Percentiles rank a stretch among this genome's conserved stretches.
phyloP scores from a whole-genome alignment of 1,140 invertebrate genomes.

The Marisa cornuarietis region DNA sequence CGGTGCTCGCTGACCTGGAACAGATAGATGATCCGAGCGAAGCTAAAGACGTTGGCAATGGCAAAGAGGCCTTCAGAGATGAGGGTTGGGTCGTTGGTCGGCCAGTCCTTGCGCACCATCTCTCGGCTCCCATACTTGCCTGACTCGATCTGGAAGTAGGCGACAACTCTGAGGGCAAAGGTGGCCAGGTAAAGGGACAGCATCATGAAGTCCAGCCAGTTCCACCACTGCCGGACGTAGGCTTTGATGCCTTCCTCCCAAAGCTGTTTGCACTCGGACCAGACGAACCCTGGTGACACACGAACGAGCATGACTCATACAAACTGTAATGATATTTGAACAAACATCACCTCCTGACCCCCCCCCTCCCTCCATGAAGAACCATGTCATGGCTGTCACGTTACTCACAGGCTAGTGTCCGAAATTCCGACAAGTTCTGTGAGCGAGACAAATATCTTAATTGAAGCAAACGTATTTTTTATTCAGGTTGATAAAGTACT shows the following conservation, averaged over 20 bases:
- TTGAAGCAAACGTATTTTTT: too few species aligned
- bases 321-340: too few species aligned
- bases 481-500: too few species aligned
- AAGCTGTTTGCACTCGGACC: conserved; percentile 85
- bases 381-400: too few species aligned
- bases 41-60: conserved; percentile 66
- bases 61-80: conserved; percentile 65
- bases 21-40: conserved; percentile 65
- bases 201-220: conserved; percentile 94
- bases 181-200: conserved; percentile 68
- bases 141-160: conserved; percentile 58
- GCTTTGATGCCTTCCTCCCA: conserved; percentile 89
- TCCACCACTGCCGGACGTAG: conserved; percentile 94
- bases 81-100: conserved; percentile 61
- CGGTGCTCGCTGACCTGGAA: conserved; percentile 68
- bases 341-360: too few species aligned
- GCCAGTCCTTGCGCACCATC: conserved; percentile 58
- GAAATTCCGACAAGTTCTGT: too few species aligned
- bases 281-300: conserved; percentile 81
- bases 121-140: conserved; percentile 55
- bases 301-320: neutral
- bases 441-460: too few species aligned
- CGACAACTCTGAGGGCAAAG: conserved; percentile 64
- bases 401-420: too few species aligned
- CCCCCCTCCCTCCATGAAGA: too few species aligned